phyloP scores from a whole-genome alignment of 2,113 vertebrate species.

The Sorex fumeus region DNA sequence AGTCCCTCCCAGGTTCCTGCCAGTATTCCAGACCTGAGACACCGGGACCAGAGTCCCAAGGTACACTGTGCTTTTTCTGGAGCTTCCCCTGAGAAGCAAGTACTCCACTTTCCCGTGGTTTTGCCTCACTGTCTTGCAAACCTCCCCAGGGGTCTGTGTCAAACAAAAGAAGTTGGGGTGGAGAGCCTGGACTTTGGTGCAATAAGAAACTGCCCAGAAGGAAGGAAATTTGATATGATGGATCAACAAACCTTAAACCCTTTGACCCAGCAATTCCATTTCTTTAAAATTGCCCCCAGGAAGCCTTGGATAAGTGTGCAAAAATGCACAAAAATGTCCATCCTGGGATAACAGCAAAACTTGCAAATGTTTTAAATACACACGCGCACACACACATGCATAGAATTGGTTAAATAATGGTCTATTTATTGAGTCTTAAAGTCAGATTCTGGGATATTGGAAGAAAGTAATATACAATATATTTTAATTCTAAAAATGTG shows the following conservation, averaged over 20 bases:
- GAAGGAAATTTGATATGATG: slow-evolving; percentile 49
- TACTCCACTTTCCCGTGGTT: not conserved
- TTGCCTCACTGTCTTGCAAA: not conserved
- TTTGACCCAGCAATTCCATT: slow-evolving; percentile 40
- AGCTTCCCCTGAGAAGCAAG: slow-evolving; percentile 30
- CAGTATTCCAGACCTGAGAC: not conserved
- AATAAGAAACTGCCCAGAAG: not conserved
- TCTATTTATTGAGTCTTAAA: slow-evolving; percentile 57
- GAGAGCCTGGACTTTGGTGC: not conserved
- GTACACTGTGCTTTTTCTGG: too few relatives aligned
- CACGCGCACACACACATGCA: not conserved
- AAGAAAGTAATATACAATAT: slow-evolving; percentile 17
- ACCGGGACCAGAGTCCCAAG: not conserved
- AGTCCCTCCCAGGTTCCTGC: not conserved
- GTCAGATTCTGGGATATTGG: slow-evolving; percentile 57
- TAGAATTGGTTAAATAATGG: slow-evolving; percentile 1
- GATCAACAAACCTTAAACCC: slow-evolving; percentile 53
- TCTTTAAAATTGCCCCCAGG: slow-evolving; percentile 54
- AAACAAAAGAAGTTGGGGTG: not conserved
- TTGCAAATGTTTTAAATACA: slow-evolving; percentile 48
- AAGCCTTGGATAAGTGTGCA: slow-evolving; percentile 33
- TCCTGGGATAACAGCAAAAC: slow-evolving; percentile 45
- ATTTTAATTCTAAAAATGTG: slow-evolving; percentile 67
- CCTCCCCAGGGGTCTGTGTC: not conserved
- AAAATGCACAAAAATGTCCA: slow-evolving; percentile 37